Conservation (phyloP, 1,140 invertebrate species). For the Elysia chlorotica region DNA sequence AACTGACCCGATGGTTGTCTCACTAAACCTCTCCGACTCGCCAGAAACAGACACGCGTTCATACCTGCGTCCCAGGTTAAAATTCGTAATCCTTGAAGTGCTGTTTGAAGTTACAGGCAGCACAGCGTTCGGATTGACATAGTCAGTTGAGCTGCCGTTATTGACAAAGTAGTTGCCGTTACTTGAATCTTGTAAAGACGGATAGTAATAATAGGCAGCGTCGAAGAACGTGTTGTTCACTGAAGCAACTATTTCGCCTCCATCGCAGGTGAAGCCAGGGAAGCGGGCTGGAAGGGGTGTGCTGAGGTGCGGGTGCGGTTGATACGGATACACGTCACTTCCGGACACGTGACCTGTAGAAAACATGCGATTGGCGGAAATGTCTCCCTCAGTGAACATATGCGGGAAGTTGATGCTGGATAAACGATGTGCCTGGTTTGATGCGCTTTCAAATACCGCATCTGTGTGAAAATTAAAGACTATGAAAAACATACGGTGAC, state of each 20-base stretch:
- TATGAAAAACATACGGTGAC: too few relatives aligned
- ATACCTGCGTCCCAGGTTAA: too few relatives aligned
- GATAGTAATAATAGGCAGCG: not conserved
- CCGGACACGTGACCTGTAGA: not conserved
- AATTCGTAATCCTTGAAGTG: too few relatives aligned
- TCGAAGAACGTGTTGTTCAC: not conserved
- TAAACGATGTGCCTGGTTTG: not conserved
- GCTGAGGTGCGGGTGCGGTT: not conserved
- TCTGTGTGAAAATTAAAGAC: too few relatives aligned
- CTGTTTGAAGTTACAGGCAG: too few relatives aligned
- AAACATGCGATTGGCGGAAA: conserved; percentile 3
- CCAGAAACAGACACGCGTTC: too few relatives aligned
- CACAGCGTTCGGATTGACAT: not conserved
- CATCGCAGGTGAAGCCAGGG: not conserved
- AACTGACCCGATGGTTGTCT: too few relatives aligned
- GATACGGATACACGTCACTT: not conserved
- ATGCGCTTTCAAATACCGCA: too few relatives aligned
- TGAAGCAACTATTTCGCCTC: not conserved
- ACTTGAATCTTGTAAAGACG: not conserved
- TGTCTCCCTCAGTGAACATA: not conserved
- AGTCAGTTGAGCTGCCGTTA: not conserved
- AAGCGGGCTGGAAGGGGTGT: not conserved
- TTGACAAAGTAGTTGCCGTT: not conserved
- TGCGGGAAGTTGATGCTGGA: not conserved
- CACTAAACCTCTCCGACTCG: too few relatives aligned